Conservation (phyloP, 2,113 vertebrate genomes). For the Astur gentilis region DNA sequence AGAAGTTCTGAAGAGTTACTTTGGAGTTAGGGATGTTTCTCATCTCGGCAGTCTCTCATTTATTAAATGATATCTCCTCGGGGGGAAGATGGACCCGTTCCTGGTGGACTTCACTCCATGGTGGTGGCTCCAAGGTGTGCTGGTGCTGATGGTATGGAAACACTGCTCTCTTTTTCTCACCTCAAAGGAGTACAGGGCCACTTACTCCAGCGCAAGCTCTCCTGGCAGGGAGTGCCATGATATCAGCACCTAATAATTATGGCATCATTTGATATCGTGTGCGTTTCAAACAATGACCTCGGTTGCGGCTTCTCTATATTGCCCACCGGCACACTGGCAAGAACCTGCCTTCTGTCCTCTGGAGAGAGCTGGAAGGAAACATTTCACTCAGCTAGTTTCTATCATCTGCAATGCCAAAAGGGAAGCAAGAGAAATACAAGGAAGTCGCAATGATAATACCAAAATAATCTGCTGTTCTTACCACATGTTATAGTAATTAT, state of each 20-base stretch:
- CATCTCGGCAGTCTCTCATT: background rate
- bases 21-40: background rate
- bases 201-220: background rate
- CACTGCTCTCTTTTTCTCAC: background rate
- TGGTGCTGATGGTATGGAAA: background rate
- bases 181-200: background rate
- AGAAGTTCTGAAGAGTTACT: background rate
- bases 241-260: background rate
- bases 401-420: background rate
- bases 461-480: constrained; percentile 40
- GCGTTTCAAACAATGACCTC: background rate
- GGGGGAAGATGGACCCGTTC: background rate
- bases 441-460: constrained; percentile 57
- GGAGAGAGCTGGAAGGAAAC: constrained; percentile 10
- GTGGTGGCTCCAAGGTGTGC: background rate
- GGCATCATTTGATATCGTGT: background rate
- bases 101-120: background rate
- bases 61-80: background rate
- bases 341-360: background rate
- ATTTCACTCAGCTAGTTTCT: background rate
- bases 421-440: constrained; percentile 40
- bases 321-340: background rate
- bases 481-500: constrained; percentile 53
- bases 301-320: background rate
- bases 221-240: background rate